Evolutionary conservation across 2,113 vertebrate genomes (phyloP).

Genomic region (Hypocryptadius cinnamomeus): DNA sequence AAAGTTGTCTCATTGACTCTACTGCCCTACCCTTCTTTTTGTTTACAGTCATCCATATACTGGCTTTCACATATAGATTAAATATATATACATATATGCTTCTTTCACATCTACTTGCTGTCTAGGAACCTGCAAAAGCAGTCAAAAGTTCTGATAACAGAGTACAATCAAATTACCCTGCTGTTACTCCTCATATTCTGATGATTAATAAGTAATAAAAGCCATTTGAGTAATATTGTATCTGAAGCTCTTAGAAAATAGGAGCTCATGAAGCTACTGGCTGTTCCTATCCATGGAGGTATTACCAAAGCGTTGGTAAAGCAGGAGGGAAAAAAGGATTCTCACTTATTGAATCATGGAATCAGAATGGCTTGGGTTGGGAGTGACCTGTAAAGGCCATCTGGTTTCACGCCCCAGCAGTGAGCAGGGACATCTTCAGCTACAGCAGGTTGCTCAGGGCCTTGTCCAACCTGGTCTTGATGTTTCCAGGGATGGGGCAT

Average conservation of each 20-base stretch:
- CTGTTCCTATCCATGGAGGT: background rate
- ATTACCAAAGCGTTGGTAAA: background rate
- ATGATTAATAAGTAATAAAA: background rate
- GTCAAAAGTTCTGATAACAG: background rate
- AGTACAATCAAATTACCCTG: background rate
- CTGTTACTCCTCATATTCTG: background rate
- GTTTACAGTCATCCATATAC: background rate
- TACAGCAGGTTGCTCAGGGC: background rate
- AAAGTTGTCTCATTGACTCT: background rate
- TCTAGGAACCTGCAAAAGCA: background rate
- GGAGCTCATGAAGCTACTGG: background rate
- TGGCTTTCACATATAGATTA: background rate
- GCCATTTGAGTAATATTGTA: background rate
- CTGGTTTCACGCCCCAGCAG: background rate
- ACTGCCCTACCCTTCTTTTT: background rate
- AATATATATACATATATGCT: background rate
- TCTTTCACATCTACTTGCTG: background rate
- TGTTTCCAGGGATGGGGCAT: background rate
- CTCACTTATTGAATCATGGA: background rate
- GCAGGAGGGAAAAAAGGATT: background rate
- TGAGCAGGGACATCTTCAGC: background rate
- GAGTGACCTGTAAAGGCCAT: background rate
- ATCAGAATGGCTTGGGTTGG: background rate
- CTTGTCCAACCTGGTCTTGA: background rate
- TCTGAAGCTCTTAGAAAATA: background rate